Evolutionary conservation across 35 echinoderm and acorn worm species (phyloP), one percentile per base, ranked within the genome.

Genomic region (Ophiothrix spiculata): DNA sequence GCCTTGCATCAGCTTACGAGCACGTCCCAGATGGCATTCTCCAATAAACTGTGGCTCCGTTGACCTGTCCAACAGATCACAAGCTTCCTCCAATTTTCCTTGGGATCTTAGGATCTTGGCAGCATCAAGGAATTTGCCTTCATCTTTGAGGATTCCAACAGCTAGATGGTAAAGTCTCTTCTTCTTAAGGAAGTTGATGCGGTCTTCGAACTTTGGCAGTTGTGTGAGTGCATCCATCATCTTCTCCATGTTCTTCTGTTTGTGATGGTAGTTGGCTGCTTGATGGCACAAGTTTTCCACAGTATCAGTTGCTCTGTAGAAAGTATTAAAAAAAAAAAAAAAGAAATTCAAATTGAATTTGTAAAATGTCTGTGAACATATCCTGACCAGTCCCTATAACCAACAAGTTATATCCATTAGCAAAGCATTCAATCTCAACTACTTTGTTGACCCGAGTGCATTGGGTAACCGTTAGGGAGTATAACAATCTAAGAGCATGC

Each of bases 41-140:
- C 80, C 88, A 23, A 81, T 74, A 40, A 90, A 90, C 35, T 82
- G 46, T 32, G 69, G 39, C 12, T 84, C 25, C 13, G 49, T 41
- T 33, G 56, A 84, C 4, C 45, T 64, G n/a, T 84, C 81, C 33
- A 84, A 60, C 28, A 84, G 33, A 56, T 32, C 63, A 35, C 81
- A 84, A 14, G 81, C 81, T 64, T 84, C 81, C 40, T 84, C 81
- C n/a, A 84, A 60, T 37, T 84, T 84, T 2, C 81, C 81, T 83
- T 78, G 8, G 12, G 29, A 84, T 32, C 39, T 90, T 3, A 90
- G 40, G n/a, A 90, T 82, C 60, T 78, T 74, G 14, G 88, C 88
- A 33, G 88, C 88, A 19, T 90, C 88, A 33, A 84, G 31, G 21
- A 56, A 13, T 32, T 69, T 76, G 28, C 88, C 81, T 23, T 46